Conservation (phyloP, 2,113 vertebrate genomes). For the Brienomyrus longianalis region DNA sequence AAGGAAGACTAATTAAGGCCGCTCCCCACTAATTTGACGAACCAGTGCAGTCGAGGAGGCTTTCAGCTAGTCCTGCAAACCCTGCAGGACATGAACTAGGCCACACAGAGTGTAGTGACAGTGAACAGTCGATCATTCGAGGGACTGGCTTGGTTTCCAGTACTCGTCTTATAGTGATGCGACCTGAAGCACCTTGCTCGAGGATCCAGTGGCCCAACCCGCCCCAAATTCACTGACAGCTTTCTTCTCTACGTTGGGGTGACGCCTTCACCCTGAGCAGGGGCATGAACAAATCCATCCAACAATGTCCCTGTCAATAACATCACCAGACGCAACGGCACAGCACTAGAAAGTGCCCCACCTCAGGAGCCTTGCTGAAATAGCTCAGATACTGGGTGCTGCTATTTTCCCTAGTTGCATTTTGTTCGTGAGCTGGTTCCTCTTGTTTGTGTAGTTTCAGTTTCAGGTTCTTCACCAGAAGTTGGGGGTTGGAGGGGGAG, state of each 20-base stretch:
- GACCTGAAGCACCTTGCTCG: not conserved
- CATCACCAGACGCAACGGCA: not conserved
- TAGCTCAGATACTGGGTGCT: not conserved
- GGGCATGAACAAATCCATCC: not conserved
- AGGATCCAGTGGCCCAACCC: not conserved
- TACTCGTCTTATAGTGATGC: not conserved
- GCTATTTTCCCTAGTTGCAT: not conserved
- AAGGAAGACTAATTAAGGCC: not conserved
- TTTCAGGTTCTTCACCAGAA: not conserved
- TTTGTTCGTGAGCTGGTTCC: not conserved
- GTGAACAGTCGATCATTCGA: not conserved
- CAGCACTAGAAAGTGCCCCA: not conserved
- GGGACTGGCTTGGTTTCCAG: not conserved
- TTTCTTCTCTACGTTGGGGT: not conserved
- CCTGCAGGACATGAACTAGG: not conserved
- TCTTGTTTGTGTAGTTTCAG: not conserved
- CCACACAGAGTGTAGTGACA: not conserved
- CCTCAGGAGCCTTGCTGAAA: not conserved
- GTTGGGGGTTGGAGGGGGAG: not conserved
- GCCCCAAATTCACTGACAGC: not conserved
- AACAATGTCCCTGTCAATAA: not conserved
- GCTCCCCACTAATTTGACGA: not conserved
- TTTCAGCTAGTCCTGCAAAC: not conserved
- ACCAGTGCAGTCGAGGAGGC: not conserved
- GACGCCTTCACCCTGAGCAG: not conserved